Conservation (phyloP, 2,888 invertebrate genomes). For the Penaeus monodon region DNA sequence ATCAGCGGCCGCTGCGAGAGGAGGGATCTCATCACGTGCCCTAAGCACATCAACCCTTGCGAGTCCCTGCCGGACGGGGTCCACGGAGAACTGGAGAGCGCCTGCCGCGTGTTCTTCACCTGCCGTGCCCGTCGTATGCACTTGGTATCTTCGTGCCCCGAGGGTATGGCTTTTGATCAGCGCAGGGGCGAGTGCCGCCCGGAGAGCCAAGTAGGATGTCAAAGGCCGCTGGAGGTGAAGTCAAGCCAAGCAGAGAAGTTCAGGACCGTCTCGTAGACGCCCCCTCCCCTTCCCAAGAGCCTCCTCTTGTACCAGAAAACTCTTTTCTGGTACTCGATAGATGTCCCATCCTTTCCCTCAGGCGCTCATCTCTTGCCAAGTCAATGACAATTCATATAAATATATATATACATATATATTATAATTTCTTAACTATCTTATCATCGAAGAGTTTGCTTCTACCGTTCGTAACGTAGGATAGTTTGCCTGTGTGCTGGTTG, state of each 20-base stretch:
- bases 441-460: slow-evolving; percentile 23
- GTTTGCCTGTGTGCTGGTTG: slow-evolving; percentile 38
- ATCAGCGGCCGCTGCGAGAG: slow-evolving; percentile 3
- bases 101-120: slow-evolving; percentile 9
- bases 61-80: slow-evolving; percentile 13
- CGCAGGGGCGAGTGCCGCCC: not conserved
- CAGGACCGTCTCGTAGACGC: not conserved
- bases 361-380: slow-evolving; percentile 19
- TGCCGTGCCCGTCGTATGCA: not conserved
- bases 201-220: slow-evolving; percentile 1
- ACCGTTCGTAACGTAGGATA: slow-evolving; percentile 20
- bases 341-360: slow-evolving; percentile 1
- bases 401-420: too few species aligned
- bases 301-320: too few species aligned
- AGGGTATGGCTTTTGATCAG: slow-evolving; percentile 9
- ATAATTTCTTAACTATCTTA: too few species aligned
- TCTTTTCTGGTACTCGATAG: not conserved
- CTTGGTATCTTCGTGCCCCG: slow-evolving; percentile 3
- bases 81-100: slow-evolving; percentile 3
- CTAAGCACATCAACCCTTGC: not conserved
- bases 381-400: not conserved
- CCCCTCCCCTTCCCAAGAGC: not conserved
- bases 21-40: not conserved
- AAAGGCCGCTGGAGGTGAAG: too few species aligned
- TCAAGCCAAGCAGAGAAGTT: not conserved